phyloP scores from a whole-genome alignment of 2,113 vertebrate species.

The Crotalus viridis region DNA sequence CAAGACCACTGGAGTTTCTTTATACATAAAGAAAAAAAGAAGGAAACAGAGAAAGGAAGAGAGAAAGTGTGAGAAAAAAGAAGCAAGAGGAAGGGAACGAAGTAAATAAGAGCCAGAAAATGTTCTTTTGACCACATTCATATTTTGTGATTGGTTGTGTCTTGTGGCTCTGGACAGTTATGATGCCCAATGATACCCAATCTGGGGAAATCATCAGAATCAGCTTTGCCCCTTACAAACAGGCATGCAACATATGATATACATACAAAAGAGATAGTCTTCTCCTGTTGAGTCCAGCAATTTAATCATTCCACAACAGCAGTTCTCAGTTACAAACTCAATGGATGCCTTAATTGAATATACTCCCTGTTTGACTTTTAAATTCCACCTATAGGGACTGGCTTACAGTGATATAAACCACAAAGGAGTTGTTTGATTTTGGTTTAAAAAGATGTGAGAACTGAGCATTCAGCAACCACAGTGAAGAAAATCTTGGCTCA shows the following conservation, averaged over 20 bases:
- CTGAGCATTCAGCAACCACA: neutral
- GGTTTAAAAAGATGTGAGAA: neutral
- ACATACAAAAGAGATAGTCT: neutral
- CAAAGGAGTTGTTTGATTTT: neutral
- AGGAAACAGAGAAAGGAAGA: neutral
- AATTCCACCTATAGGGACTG: neutral
- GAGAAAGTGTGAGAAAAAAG: neutral
- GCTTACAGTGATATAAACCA: neutral
- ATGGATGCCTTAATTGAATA: neutral
- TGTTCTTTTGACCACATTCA: neutral
- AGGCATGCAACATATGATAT: neutral
- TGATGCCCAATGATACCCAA: neutral
- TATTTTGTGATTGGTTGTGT: neutral
- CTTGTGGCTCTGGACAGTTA: neutral
- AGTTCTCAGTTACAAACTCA: neutral
- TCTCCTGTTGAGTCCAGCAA: neutral
- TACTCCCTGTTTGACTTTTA: neutral
- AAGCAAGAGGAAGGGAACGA: neutral
- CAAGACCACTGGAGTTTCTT: neutral
- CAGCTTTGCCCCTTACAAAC: neutral
- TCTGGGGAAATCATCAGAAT: neutral
- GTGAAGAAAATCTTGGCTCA: neutral
- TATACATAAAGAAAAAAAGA: neutral
- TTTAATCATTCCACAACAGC: neutral
- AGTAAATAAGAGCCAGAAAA: neutral